Evolutionary conservation across 2,888 invertebrate genomes (phyloP), one percentile per base, ranked within the genome.

Genomic region (Tetranychus truncatus): DNA sequence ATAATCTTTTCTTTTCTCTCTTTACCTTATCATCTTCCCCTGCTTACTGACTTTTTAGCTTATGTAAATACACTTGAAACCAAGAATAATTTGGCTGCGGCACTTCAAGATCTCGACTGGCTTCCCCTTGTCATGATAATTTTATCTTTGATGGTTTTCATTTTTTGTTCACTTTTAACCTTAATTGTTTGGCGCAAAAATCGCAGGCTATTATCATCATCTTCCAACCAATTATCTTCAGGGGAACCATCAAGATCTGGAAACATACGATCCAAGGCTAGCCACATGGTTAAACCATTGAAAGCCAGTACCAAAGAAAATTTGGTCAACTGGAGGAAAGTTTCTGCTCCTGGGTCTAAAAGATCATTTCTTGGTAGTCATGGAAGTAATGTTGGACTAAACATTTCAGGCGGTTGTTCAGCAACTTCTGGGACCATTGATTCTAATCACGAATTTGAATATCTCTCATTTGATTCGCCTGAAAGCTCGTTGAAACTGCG

Each of bases 381-480:
- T 55, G 55, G 55, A 55, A 55, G 55, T 55, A 6, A 2, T 55
- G 55, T 55, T 55, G 55, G 6, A 15, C 7, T 55, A 15, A 55
- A 55, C 55, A 55, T 55, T 55, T 55, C 55, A 9, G 55, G 55
- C 2, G 69, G 34, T 6, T 20, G 21, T 24, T 24, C 21, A 20
- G 21, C 20, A 20, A 24, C 69, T 24, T 69, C 69, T 20, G 69
- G 69, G 34, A 69, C 69, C 20, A 69, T 69, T 24, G 69, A 69
- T 69, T 69, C 69, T 11, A 69, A 69, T 21, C 69, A 69, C 8
- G 69, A 69, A 21, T 69, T 69, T 20, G 69, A 69, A 69, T 69
- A 69, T 69, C 20, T 69, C 5, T 69, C 69, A 3, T 69, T 69
- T 8, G 69, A 69, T 69, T 24, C 69, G 4, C 69, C 69, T 11